A percentile compares a stretch with the other conserved stretches of the same genome.
phyloP scores from a whole-genome alignment of 2,797 vertebrate species.

The Molossus molossus region DNA sequence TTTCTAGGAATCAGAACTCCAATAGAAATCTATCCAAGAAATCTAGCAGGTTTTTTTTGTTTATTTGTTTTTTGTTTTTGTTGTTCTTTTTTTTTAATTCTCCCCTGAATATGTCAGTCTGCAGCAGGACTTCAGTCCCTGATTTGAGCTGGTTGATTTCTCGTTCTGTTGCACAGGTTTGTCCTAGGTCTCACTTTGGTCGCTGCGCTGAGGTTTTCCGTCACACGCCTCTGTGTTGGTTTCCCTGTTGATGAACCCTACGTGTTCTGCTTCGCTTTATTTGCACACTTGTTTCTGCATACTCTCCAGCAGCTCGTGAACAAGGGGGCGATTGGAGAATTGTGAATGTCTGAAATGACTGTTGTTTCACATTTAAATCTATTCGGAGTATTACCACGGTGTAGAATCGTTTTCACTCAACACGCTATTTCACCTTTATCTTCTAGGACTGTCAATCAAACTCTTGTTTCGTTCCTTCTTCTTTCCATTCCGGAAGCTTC shows the following conservation, averaged over 20 bases:
- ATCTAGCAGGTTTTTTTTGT: no score
- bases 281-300: neutral
- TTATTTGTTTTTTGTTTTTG: no score
- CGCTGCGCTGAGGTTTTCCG: neutral
- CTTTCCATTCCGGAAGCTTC: neutral
- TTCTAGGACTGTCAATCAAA: neutral
- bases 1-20: neutral
- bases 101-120: neutral
- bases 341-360: neutral
- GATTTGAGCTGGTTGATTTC: no score
- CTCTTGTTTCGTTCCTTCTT: neutral
- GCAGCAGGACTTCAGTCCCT: neutral
- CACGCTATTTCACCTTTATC: neutral
- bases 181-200: no score
- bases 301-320: neutral
- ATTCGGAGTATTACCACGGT: neutral
- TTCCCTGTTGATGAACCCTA: neutral
- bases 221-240: rapidly evolving
- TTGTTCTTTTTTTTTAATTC: no score
- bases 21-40: neutral
- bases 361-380: neutral
- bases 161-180: no score
- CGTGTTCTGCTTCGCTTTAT: neutral
- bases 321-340: neutral
- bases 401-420: neutral